Evolutionary conservation across 2,888 invertebrate species (phyloP).

Genomic region (Ochlodes sylvanus): DNA sequence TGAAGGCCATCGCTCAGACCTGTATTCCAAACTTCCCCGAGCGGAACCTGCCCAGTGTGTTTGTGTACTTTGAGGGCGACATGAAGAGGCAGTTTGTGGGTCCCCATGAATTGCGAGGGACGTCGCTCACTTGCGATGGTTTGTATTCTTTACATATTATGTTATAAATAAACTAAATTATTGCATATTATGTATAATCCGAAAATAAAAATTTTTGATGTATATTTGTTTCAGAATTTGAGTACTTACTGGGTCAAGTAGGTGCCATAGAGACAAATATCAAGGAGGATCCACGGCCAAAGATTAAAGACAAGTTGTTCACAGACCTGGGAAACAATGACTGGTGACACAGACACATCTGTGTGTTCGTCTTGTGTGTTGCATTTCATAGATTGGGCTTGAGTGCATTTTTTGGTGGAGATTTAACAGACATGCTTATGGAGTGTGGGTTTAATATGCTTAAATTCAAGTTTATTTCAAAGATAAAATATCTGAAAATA

Average conservation of each 20-base stretch:
- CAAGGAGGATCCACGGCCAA: slow-evolving; percentile 93
- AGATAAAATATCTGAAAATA: not conserved
- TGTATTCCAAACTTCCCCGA: slow-evolving; percentile 99
- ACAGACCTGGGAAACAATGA: slow-evolving; percentile 88
- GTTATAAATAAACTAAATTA: too few species aligned
- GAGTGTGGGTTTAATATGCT: slow-evolving; percentile 46
- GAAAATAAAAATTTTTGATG: too few species aligned
- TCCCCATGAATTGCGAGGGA: slow-evolving; percentile 92
- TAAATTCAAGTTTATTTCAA: slow-evolving; percentile 49
- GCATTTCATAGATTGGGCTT: not conserved
- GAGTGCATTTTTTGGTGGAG: not conserved
- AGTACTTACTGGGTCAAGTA: slow-evolving; percentile 93
- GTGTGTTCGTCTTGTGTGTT: not conserved
- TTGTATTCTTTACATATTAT: not conserved
- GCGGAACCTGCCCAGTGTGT: slow-evolving; percentile 96
- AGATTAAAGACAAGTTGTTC: slow-evolving; percentile 92
- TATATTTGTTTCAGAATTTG: slow-evolving; percentile 91
- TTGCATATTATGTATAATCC: too few species aligned
- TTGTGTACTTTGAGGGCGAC: slow-evolving; percentile 96
- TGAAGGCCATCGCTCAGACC: slow-evolving; percentile 95
- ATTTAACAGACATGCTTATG: slow-evolving; percentile 27
- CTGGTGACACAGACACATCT: slow-evolving; percentile 78
- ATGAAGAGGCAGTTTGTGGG: slow-evolving; percentile 95
- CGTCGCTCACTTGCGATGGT: slow-evolving; percentile 92
- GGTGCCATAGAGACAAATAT: slow-evolving; percentile 94